Evolutionary conservation across 2,797 vertebrate species (phyloP), one percentile per base, ranked within the genome.

Genomic region (Schizopygopsis malacanthus): DNA sequence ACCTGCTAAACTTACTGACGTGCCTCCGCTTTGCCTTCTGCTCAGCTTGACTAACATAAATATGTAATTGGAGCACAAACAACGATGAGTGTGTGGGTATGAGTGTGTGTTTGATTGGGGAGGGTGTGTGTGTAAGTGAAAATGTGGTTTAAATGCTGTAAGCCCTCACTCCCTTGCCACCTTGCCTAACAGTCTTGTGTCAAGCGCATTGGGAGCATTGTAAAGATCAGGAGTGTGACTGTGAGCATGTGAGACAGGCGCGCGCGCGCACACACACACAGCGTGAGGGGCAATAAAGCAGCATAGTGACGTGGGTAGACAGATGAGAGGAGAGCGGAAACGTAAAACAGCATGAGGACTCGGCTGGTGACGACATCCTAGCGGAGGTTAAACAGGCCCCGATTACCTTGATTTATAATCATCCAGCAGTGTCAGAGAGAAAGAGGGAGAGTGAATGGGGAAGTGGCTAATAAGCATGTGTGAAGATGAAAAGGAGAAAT

Each of bases 321-420:
- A 86, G 83, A 88, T 87, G 79, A 90, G 85, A 85, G 16, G 76
- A 83, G 56, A 81, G 72, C 47, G 61, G 76, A 85, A 85, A 67
- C 56, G 81, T 87, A 92, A 92, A 93, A 91, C 94, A 94, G 93
- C 91, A 83, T 92, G 93, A 92, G 92, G 89, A 91, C 93, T 91
- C 92, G 89, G 93, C 86, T 93, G 94, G 93, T 93, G 92, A 94
- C 93, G 93, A 93, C 93, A 94, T 94, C 93, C 92, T 94, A 93
- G 93, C 92, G 90, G 91, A 93, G 93, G 92, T 94, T 94, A 94
- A 95, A 94, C 92, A 93, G 93, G 90, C 90, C 91, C 92, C 90
- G 92, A 94, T 95, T 94, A 94, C 93, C 92, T 93, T 95, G 92
- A 95, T 95, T 95, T 95, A 94, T 94, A 93, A 94, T 92, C 91